Base-by-base conservation (phyloP, 2,888 invertebrate genomes). In the Cepaea hortensis region DNA sequence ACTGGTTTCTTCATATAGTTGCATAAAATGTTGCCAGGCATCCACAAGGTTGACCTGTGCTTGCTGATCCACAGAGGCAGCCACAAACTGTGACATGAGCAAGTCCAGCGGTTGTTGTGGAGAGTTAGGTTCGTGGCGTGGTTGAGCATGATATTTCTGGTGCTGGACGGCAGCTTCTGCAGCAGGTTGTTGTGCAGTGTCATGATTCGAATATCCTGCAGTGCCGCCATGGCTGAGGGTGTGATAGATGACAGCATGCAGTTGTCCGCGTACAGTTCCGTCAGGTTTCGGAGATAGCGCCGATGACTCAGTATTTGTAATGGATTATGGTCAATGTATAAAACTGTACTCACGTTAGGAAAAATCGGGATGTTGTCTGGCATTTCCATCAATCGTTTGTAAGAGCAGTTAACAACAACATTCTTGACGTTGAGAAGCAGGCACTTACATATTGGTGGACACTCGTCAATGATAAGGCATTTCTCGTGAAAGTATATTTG, bases 61-160 rank as follows among this genome's bases (percentile, higher is more conserved):
- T 68, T 70, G 55, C 72, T 75, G 9, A 89, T 68, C 88, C 88
- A 89, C 6, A 35, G 50, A 18, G 88, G 85, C 76, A 89, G 77
- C 88, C 88, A 89, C 20, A 89, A 73, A n/a, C 85, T 87, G 11
- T 85, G 83, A 50, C 88, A 89, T 0, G 87, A 85, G 48, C 88
- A 89, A 7, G 84, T 75, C 88, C 88, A 89, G 48, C 87, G 87
- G 77, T 89, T 89, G 73, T 84, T 82, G 81, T 86, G 86, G 20
- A 89, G 83, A 3, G 88, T 82, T 46, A 89, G 76, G 79, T 87
- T 89, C 46, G n/a, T 85, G 76, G 87, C 88, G 6, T 77, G 72
- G 3, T 76, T 55, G 62, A 89, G 72, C 48, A 85, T 89, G 50
- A 89, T 82, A 77, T 87, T 87, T 23, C 77, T 48, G 1, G 87